Evolutionary conservation across 1,140 invertebrate genomes (phyloP), one percentile per base, ranked within the genome.

Genomic region (Galleria mellonella): DNA sequence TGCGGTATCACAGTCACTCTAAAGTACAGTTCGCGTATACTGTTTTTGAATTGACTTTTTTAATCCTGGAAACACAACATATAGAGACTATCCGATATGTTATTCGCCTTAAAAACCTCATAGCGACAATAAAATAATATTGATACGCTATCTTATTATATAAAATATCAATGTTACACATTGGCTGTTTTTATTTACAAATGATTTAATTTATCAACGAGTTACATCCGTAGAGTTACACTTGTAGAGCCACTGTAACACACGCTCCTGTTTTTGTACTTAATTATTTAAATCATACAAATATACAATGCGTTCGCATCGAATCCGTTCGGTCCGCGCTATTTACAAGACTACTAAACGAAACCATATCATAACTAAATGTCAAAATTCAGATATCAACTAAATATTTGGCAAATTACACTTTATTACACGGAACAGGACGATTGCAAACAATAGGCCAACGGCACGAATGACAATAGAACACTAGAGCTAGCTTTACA

Each of bases 401-500:
- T 64, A 68, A 72, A 72, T 76, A 75, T 77, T 77, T 81, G 76
- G 73, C 76, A 81, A 81, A 74, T 47, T 31, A 13, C n/a, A 51
- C 44, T 49, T 27, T 42, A 29, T 39, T 39, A 33, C 42, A 61
- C 53, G 28, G 35, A 51, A 61, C 46, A 47, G 51, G 51, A 62
- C 35, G 51, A 51, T n/a, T 48, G 49, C 55, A 55, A 62, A 60
- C 55, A 48, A 46, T 23, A 23, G 17, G 44, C 48, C 45, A 0
- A 43, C 51, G 47, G 47, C 51, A 47, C 15, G 40, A 51, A 51
- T 51, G 58, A 60, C 56, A 50, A 60, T 58, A 32, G 54, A 57
- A 59, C 62, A 75, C 72, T 83, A 83, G 62, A 72, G 55, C 81
- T 84, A 84, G 67, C 75, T 82, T 82, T 82, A 84, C 75, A 84